These are phyloP conservation scores for Eospalax fontanierii DNA, from an alignment of 2,797 vertebrate genomes.

Conservation along the genomic window DNA sequence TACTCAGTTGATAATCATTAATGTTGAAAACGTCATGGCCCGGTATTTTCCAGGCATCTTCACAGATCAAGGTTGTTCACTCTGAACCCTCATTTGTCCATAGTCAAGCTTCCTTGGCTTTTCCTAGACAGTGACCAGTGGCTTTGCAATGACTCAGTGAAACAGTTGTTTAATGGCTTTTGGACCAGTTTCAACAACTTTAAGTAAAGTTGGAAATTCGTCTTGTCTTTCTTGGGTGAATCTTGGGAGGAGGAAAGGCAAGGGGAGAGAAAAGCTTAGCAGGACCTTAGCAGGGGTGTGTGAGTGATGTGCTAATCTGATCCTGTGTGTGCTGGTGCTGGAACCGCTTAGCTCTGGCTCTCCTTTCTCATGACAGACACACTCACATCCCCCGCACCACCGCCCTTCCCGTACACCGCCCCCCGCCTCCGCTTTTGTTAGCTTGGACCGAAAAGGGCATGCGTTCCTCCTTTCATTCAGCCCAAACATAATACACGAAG, in stretches of 20 bases:
- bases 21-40: not conserved
- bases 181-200: not conserved
- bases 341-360: not conserved
- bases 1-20: not conserved
- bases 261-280: not conserved
- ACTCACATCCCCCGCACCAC: not conserved
- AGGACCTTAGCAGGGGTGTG: not conserved
- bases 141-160: constrained; percentile 39
- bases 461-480: constrained; percentile 61
- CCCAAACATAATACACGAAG: not conserved
- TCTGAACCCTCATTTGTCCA: not conserved
- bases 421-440: not conserved
- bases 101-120: constrained; percentile 15
- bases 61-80: not conserved
- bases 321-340: not conserved
- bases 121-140: constrained; percentile 30
- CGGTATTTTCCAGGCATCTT: not conserved
- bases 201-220: constrained; percentile 4
- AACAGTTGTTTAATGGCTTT: constrained; percentile 28
- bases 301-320: not conserved
- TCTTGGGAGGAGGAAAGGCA: not conserved
- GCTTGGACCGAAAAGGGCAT: constrained; percentile 49
- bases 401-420: too few species aligned
- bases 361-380: not conserved
- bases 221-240: not conserved